These are phyloP conservation scores for Eristalis intricaria DNA, from an alignment of 2,888 invertebrate genomes.

Conservation along the genomic window DNA sequence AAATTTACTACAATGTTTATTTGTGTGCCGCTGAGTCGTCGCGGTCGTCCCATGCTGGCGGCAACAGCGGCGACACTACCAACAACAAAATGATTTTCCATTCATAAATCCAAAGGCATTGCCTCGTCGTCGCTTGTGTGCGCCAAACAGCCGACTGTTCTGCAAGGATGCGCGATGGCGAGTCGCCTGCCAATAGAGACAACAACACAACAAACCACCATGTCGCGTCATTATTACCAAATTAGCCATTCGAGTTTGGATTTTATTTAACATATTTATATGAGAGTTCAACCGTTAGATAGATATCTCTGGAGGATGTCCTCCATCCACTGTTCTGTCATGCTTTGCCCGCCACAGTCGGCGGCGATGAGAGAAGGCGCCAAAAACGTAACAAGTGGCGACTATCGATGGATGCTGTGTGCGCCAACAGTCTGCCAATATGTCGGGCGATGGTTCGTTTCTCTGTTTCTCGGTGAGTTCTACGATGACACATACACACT, in stretches of 20 bases:
- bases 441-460: conserved; percentile 36
- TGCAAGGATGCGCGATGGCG: conserved; percentile 1
- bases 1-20: conserved; percentile 71
- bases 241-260: conserved; percentile 69
- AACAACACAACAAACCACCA: conserved; percentile 24
- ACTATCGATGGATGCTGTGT: conserved; percentile 59
- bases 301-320: conserved; percentile 42
- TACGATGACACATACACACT: conserved; percentile 13
- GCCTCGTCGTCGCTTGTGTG: conserved; percentile 8
- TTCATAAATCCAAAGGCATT: conserved; percentile 64
- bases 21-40: conserved; percentile 58
- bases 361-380: conserved; percentile 54
- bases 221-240: conserved; percentile 69
- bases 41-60: conserved; percentile 58
- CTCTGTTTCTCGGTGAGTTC: neutral
- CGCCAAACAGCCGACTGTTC: conserved; percentile 5
- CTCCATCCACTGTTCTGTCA: neutral
- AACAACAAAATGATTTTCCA: conserved; percentile 47
- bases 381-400: conserved; percentile 72
- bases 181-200: conserved; percentile 24
- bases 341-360: neutral
- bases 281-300: conserved; percentile 53
- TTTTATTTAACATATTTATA: conserved; percentile 67
- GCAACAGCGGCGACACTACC: conserved; percentile 6
- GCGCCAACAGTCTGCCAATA: conserved; percentile 63